A percentile compares a stretch with the other conserved stretches of the same genome.
These are phyloP conservation scores for Strigamia crassipes DNA, from an alignment of 2,888 invertebrate genomes.

Conservation along the genomic window DNA sequence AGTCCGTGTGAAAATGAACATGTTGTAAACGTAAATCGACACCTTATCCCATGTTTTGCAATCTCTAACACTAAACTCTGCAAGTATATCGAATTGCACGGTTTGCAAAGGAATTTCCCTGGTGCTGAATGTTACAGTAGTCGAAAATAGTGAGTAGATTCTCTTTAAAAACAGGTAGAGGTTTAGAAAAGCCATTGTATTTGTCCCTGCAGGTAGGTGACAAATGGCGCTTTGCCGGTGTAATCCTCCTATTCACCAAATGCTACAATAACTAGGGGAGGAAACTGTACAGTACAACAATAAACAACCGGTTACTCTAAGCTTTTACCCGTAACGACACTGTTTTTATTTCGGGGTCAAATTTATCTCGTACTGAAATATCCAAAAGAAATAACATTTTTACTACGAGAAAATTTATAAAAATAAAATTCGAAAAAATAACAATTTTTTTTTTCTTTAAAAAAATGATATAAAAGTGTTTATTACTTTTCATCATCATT, in stretches of 20 bases:
- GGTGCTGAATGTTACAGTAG: background rate
- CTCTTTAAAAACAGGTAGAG: slow-evolving; percentile 42
- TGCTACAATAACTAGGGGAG: slow-evolving; percentile 25
- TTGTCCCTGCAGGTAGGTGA: slow-evolving; percentile 42
- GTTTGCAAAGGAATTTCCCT: background rate
- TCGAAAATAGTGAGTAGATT: background rate
- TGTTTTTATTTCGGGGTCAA: slow-evolving; percentile 30
- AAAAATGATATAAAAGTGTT: background rate
- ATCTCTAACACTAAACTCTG: background rate
- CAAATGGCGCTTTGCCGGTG: slow-evolving; percentile 40
- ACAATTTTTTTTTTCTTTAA: background rate
- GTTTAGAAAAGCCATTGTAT: slow-evolving; percentile 20
- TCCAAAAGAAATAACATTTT: too few species aligned
- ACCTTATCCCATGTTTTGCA: slow-evolving; percentile 23
- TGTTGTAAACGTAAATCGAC: background rate
- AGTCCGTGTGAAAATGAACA: background rate
- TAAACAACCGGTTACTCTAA: slow-evolving; percentile 38
- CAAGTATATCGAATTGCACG: slow-evolving; percentile 24
- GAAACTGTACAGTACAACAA: slow-evolving; percentile 2
- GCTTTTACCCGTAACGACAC: slow-evolving; percentile 4
- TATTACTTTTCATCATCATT: background rate
- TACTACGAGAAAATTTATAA: background rate
- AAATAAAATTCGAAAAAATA: background rate
- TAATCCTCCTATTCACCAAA: slow-evolving; percentile 27
- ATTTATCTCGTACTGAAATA: background rate